A percentile compares a stretch with the other conserved stretches of the same genome.
Conservation (phyloP, 2,888 invertebrate genomes). For the Bunonema sp. region DNA sequence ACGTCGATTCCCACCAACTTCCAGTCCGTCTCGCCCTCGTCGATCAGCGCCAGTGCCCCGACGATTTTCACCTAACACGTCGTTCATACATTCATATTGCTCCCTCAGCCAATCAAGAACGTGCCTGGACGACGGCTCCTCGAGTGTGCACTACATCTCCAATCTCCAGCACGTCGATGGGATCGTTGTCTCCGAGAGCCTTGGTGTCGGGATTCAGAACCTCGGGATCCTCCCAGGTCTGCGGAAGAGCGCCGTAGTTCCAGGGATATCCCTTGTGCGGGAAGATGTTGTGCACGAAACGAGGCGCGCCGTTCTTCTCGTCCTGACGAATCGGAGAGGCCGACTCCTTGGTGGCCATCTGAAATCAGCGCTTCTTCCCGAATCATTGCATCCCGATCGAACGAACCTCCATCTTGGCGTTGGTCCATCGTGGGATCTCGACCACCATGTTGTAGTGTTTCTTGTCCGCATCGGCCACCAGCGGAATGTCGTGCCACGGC, state of each 20-base stretch:
- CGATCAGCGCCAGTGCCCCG: constrained; percentile 81
- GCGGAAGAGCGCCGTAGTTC: constrained; percentile 98
- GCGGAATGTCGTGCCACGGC: constrained; percentile 91
- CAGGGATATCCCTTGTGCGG: constrained; percentile 99
- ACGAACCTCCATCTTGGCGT: constrained; percentile 95
- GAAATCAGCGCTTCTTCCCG: too few species aligned
- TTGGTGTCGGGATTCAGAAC: constrained; percentile 73
- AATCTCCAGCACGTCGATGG: constrained; percentile 92
- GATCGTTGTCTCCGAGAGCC: constrained; percentile 93
- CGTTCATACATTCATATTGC: too few species aligned
- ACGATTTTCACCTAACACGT: constrained; percentile 81
- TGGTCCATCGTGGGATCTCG: constrained; percentile 94
- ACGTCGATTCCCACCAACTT: constrained; percentile 83
- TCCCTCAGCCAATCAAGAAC: too few species aligned
- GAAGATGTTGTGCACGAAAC: constrained; percentile 90
- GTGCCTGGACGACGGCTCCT: constrained; percentile 23
- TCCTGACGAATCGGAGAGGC: constrained; percentile 97
- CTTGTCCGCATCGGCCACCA: constrained; percentile 57
- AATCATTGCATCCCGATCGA: too few species aligned
- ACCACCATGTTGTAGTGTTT: constrained; percentile 87
- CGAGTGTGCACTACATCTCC: constrained; percentile 56
- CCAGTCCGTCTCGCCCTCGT: constrained; percentile 99
- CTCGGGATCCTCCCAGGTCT: constrained; percentile 95
- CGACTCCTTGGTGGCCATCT: constrained; percentile 65
- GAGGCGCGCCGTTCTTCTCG: constrained; percentile 80